A percentile compares a stretch with the other conserved stretches of the same genome.
phyloP scores from a whole-genome alignment of 2,888 invertebrate species.

The Brachypalpus laphriformis region DNA sequence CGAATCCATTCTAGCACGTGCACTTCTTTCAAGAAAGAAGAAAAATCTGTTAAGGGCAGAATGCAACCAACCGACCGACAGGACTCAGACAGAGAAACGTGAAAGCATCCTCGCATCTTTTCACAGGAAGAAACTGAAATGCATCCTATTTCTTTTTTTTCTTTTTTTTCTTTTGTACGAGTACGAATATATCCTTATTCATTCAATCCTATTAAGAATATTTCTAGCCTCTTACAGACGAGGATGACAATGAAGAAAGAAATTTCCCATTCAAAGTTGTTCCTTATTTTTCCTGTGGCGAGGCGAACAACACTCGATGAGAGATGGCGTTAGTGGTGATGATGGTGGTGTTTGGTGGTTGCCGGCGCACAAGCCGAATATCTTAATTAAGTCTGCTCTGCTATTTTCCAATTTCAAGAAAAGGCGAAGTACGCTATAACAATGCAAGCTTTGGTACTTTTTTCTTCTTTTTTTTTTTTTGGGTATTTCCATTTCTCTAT shows the following conservation, averaged over 20 bases:
- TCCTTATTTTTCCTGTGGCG: slow-evolving; percentile 29
- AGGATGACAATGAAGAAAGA: slow-evolving; percentile 12
- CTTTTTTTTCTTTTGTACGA: background rate
- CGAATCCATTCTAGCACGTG: slow-evolving; percentile 42
- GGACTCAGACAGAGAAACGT: slow-evolving; percentile 60
- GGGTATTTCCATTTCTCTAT: too few relatives aligned
- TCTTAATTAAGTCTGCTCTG: slow-evolving; percentile 71
- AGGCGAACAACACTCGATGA: background rate
- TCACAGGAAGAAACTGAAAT: slow-evolving; percentile 4
- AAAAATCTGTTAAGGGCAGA: slow-evolving; percentile 62
- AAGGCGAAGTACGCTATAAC: slow-evolving; percentile 35
- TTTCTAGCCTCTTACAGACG: slow-evolving; percentile 50
- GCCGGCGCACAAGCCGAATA: slow-evolving; percentile 50
- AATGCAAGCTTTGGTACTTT: slow-evolving; percentile 29
- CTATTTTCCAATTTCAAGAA: slow-evolving; percentile 60
- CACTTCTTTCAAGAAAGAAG: background rate
- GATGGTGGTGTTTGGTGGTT: background rate
- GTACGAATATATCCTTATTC: slow-evolving; percentile 6
- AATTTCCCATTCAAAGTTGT: slow-evolving; percentile 54
- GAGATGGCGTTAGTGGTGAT: slow-evolving; percentile 31
- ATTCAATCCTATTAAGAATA: slow-evolving; percentile 57
- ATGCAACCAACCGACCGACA: slow-evolving; percentile 61
- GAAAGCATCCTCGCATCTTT: slow-evolving; percentile 54
- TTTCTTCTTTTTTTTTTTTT: background rate
- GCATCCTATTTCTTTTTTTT: slow-evolving; percentile 1